These are phyloP conservation scores for Butorides virescens DNA, from an alignment of 2,113 vertebrate genomes.

Conservation along the genomic window DNA sequence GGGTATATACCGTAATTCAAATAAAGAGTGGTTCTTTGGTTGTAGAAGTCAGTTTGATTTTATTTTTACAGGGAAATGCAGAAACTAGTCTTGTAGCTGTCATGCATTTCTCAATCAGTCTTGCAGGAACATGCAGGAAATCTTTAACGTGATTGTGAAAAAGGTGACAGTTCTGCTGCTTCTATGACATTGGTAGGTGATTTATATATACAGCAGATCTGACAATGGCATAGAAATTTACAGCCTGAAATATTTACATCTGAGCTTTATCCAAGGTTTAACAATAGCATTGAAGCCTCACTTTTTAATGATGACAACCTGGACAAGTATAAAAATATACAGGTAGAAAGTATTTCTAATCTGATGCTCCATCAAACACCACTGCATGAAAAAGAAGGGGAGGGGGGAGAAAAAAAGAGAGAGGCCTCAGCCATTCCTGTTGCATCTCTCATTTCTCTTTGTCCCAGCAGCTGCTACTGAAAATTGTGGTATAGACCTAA, in stretches of 20 bases:
- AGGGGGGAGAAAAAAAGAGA: neutral
- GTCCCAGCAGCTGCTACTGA: neutral
- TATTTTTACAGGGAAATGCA: neutral
- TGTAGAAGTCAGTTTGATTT: neutral
- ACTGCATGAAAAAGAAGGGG: neutral
- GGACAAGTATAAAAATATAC: neutral
- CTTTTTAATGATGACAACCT: conserved; percentile 7
- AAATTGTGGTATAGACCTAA: neutral
- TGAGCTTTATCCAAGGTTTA: neutral
- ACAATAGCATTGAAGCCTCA: neutral
- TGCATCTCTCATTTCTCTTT: neutral
- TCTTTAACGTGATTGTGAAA: neutral
- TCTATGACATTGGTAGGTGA: neutral
- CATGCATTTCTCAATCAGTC: neutral
- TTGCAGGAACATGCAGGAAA: neutral
- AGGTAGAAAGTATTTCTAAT: neutral
- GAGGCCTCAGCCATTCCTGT: neutral
- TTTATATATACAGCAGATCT: neutral
- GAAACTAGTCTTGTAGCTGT: neutral
- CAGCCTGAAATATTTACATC: neutral
- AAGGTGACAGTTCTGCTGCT: neutral
- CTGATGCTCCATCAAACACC: neutral
- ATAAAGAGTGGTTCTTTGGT: neutral
- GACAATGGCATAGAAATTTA: conserved; percentile 15
- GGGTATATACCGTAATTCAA: neutral